Evolutionary conservation across 2,113 vertebrate species (phyloP), one percentile per base, ranked within the genome.

Genomic region (Gobius niger): DNA sequence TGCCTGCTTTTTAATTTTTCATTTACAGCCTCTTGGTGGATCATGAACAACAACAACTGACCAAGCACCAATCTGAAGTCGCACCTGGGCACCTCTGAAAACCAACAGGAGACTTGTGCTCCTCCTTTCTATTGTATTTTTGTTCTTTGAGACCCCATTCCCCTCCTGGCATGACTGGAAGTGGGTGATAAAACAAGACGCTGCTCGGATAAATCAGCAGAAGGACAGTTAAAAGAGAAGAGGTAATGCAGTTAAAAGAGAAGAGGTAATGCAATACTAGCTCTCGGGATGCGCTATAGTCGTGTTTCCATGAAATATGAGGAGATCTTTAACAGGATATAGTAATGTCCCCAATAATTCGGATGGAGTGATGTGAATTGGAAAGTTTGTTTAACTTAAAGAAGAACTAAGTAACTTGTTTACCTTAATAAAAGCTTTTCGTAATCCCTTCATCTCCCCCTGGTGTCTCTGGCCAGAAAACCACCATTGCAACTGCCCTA

Each of bases 1-100:
- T 52, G 0, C 7, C 49, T 40, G 4, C 18, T 71, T 60, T 18
- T 71, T 54, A 9, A 53, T 68, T 15, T 74, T 85, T 81, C 4
- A 5, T 75, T 57, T 47, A 42, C 85, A 91, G 90, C 90, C 9
- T 91, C 90, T 47, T 91, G 90, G 90, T 91, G 90, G 90, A 91
- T 91, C 57, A 91, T 91, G 90, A 91, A 91, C 87, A 91, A 91
- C 87, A 91, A 91, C 87, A 91, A 91, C 85, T 91, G 83, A 91
- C 74, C 7, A 59, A 65, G 54, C 18, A 18, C 13, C 6, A 15
- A 15, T 4, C 47, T 60, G 63, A 0, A 53, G 59, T 76, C 64
- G 47, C 73, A 16, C 6, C 49, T 76, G 40, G 57, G 50, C 78
- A 67, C 47, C 61, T 13, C 54, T 24, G 59, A 65, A 65, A 75